Evolutionary conservation across 1,140 invertebrate genomes (phyloP), one percentile per base, ranked within the genome.

Genomic region (Heliconius nattereri): DNA sequence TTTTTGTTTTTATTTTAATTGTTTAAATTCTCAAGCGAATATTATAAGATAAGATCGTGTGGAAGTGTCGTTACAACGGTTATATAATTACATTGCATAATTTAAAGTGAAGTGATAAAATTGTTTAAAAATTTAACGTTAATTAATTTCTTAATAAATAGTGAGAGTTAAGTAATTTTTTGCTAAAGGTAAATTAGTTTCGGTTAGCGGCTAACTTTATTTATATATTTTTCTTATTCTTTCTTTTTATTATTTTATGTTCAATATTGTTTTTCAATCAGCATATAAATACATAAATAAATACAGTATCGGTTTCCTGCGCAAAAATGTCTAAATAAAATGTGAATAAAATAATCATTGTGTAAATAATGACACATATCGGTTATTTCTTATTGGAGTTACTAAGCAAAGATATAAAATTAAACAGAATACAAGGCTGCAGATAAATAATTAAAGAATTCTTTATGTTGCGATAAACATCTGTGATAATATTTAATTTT

Each of bases 21-120:
- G 23, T 66, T 66, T 66, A 6, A 26, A 13, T 57, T 57, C n/a
- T 23, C 54, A 57, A 11, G 9, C 6, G 19, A 52, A 52, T 52
- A n/a, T 60, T 13, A 23, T 60, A 76, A 71, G 20, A 76, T 37
- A 75, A 66, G 23, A 66, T 32, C 54, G 54, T 45, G 77, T 79
- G 73, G 60, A 66, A 80, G 75, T 80, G 75, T 76, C 66, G 54
- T 76, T 81, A 81, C 80, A 19, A 57, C 11, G 60, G 73, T 79
- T 82, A 79, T 52, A 60, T 81, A 81, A 84, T 82, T 80, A 57
- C 79, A 78, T 83, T 83, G 78, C 78, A 78, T 82, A 78, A 84
- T 76, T 76, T 26, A 19, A 5, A 75, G 79, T 80, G 75, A 76
- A 76, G 79, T 80, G 79, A 76, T 66, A 80, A 79, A 37, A 37